A percentile compares a stretch with the other conserved stretches of the same genome.
phyloP scores from a whole-genome alignment of 2,888 invertebrate species.

The Campopleginae sp. region DNA sequence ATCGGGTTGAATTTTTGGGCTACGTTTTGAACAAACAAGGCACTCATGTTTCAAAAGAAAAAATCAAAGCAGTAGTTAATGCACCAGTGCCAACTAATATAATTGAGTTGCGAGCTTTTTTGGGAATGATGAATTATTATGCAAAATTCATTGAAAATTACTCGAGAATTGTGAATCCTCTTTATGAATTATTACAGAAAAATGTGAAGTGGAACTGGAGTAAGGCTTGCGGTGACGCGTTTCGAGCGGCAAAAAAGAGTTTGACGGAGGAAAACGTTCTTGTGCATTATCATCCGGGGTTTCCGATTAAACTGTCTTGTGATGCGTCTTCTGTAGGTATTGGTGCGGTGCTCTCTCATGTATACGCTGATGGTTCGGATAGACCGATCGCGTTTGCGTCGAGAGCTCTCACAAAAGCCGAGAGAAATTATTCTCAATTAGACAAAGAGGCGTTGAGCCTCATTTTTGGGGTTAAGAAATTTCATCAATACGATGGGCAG shows the following conservation, averaged over 20 bases:
- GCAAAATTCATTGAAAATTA: conserved; percentile 12
- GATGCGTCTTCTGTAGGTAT: conserved; percentile 52
- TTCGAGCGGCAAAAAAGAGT: conserved; percentile 4
- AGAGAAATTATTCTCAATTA: conserved; percentile 35
- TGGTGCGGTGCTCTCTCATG: conserved; percentile 52
- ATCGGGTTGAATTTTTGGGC: conserved; percentile 40
- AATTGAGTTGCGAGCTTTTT: conserved; percentile 6
- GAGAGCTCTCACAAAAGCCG: conserved; percentile 59
- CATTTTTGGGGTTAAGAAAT: conserved; percentile 69
- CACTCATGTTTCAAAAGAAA: not conserved
- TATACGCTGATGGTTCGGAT: conserved; percentile 35
- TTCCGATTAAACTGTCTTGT: conserved; percentile 42
- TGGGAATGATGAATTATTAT: conserved; percentile 27
- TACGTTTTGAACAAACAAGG: conserved; percentile 26
- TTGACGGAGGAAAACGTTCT: conserved; percentile 34
- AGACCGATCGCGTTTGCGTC: conserved; percentile 69
- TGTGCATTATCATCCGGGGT: conserved; percentile 42
- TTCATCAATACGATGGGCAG: conserved; percentile 71
- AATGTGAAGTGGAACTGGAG: conserved; percentile 34
- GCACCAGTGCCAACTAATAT: conserved; percentile 30
- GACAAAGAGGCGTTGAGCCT: conserved; percentile 72
- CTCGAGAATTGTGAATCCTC: conserved; percentile 1
- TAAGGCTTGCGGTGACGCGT: conserved; percentile 32
- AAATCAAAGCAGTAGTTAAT: conserved; percentile 10
- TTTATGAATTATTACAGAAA: not conserved